Evolutionary conservation across 2,888 invertebrate genomes (phyloP).

Genomic region (Podabrus alpinus): DNA sequence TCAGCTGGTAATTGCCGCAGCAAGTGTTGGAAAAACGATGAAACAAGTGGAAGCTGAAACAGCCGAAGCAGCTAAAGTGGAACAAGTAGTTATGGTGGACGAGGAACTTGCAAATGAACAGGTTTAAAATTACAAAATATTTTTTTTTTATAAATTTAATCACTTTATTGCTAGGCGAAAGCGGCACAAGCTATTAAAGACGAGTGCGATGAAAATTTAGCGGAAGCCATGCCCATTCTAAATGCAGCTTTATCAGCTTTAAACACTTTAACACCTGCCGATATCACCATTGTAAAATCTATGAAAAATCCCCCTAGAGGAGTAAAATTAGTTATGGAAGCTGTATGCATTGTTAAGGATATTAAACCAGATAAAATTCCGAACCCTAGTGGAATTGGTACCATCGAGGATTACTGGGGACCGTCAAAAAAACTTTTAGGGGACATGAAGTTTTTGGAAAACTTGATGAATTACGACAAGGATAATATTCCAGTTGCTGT

Average conservation of each 20-base stretch:
- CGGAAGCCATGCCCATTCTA: slow-evolving; percentile 90
- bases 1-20: slow-evolving; percentile 81
- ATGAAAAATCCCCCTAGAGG: slow-evolving; percentile 96
- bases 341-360: slow-evolving; percentile 76
- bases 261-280: slow-evolving; percentile 86
- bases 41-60: slow-evolving; percentile 87
- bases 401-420: slow-evolving; percentile 91
- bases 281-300: slow-evolving; percentile 91
- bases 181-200: slow-evolving; percentile 85
- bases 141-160: neutral
- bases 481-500: slow-evolving; percentile 86
- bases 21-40: slow-evolving; percentile 85
- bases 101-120: slow-evolving; percentile 81
- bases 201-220: slow-evolving; percentile 90
- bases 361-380: slow-evolving; percentile 87
- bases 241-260: slow-evolving; percentile 85
- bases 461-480: slow-evolving; percentile 85
- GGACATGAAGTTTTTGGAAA: slow-evolving; percentile 90
- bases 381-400: slow-evolving; percentile 81
- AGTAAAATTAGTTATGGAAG: slow-evolving; percentile 92
- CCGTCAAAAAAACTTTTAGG: slow-evolving; percentile 85
- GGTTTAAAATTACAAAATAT: slow-evolving; percentile 48
- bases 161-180: slow-evolving; percentile 56
- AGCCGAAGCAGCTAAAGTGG: slow-evolving; percentile 81
- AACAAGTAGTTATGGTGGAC: slow-evolving; percentile 78